Evolutionary conservation across 2,888 invertebrate species (phyloP).

Genomic region (Aspidapion aeneum): DNA sequence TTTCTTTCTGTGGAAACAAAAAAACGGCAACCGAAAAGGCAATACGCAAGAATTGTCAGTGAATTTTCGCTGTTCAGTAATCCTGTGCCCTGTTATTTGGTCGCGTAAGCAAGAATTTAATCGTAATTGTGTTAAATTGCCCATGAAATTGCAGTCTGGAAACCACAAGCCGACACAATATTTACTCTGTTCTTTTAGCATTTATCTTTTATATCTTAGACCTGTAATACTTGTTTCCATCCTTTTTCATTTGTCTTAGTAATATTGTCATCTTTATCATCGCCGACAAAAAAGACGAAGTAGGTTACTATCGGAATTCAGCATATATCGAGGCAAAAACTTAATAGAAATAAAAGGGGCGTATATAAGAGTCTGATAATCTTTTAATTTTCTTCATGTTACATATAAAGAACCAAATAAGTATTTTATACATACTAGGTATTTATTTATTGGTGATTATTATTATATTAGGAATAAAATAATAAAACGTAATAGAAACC

Average conservation of each 20-base stretch:
- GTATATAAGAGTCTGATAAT: slow-evolving; percentile 11
- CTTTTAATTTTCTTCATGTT: neutral
- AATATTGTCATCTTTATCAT: neutral
- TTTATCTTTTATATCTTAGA: neutral
- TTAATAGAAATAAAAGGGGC: slow-evolving; percentile 21
- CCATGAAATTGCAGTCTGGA: slow-evolving; percentile 22
- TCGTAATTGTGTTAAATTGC: slow-evolving; percentile 25
- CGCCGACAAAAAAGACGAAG: too few species aligned
- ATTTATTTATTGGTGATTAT: too few species aligned
- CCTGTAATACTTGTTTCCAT: neutral
- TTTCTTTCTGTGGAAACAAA: too few species aligned
- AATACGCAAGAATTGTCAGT: neutral
- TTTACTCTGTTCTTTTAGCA: neutral
- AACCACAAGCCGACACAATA: slow-evolving; percentile 17
- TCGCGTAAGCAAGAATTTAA: slow-evolving; percentile 20
- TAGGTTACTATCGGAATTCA: neutral
- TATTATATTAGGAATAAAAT: too few species aligned
- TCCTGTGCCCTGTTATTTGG: slow-evolving; percentile 16
- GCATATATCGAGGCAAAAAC: slow-evolving; percentile 21
- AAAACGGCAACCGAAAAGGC: neutral
- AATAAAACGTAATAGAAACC: too few species aligned
- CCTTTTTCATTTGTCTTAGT: neutral
- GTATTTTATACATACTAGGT: too few species aligned
- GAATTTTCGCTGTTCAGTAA: slow-evolving; percentile 3
- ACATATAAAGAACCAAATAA: too few species aligned